Evolutionary conservation across 1,140 invertebrate genomes (phyloP).

Genomic region (Lamellibrachia luymesi): DNA sequence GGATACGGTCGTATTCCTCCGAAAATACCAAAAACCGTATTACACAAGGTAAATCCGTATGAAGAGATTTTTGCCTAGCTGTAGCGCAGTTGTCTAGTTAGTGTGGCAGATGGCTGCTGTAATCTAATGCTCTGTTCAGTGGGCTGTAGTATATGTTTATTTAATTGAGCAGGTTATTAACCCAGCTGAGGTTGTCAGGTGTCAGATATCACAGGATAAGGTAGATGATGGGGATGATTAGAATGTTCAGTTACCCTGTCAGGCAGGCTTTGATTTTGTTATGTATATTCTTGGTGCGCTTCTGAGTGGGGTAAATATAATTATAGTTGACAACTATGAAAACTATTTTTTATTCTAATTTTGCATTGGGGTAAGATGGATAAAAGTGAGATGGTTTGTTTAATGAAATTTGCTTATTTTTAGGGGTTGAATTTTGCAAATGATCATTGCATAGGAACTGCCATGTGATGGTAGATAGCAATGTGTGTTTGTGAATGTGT

Average conservation of each 20-base stretch:
- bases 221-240: background rate
- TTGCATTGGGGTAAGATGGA: background rate
- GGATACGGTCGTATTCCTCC: too few species aligned
- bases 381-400: background rate
- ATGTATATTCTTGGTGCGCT: background rate
- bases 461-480: background rate
- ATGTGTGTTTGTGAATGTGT: background rate
- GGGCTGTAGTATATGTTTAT: slow-evolving; percentile 1
- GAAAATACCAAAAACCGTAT: too few species aligned
- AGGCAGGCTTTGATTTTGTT: background rate
- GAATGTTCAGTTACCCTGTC: background rate
- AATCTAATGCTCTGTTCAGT: background rate
- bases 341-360: background rate
- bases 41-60: too few species aligned
- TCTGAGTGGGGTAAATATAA: background rate
- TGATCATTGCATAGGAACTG: background rate
- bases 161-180: background rate
- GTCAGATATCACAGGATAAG: background rate
- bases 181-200: background rate
- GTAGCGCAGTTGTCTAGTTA: background rate
- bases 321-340: background rate
- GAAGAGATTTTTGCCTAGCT: background rate
- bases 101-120: background rate
- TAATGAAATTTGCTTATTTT: background rate
- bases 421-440: background rate